Evolutionary conservation across 2,888 invertebrate genomes (phyloP), one percentile per base, ranked within the genome.

Genomic region (Caenorhabditis wallacei): DNA sequence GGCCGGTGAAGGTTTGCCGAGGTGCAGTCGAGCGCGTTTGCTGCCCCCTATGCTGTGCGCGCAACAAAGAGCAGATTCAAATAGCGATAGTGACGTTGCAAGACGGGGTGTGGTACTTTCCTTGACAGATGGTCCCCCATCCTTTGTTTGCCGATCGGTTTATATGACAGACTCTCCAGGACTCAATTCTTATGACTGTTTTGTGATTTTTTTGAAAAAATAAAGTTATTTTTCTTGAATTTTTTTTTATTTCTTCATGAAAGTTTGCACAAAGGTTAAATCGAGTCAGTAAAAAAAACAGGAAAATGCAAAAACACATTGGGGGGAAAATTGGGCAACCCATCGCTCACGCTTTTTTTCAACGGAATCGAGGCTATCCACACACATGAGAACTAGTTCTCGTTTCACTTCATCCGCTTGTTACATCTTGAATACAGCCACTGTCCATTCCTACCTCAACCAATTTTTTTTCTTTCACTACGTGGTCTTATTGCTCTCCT

Each of bases 351-450:
- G 37, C 30, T 59, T 69, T 61, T 69, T 57, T 64, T 68, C 48
- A 40, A 59, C 37, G 24, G 43, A 78, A 69, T 78, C 40, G 69
- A 78, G 69, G 69, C 78, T 69, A 69, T 78, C 69, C 78, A 78
- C 69, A 78, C 69, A 69, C 78, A 56, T 54, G 18, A 54, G 59
- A 63, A 78, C 78, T 78, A 69, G 78, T 78, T 69, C 30, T 56
- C 61, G n/a, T 53, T 51, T 51, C 69, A 46, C 57, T 66, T 30
- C 63, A 63, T 78, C 54, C 66, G 78, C 63, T 70, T 78, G 69
- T 78, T 69, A 63, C 78, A 61, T 63, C 63, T 43, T 78, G 72
- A 72, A 51, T 69, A 43, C 40, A 22, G 30, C 30, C 16, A 57
- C 56, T 48, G 68, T 48, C 66, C 51, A 57, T 11, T 64, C 24